Conservation (phyloP, 2,888 invertebrate species). For the Ommatoiulus sabulosus region DNA sequence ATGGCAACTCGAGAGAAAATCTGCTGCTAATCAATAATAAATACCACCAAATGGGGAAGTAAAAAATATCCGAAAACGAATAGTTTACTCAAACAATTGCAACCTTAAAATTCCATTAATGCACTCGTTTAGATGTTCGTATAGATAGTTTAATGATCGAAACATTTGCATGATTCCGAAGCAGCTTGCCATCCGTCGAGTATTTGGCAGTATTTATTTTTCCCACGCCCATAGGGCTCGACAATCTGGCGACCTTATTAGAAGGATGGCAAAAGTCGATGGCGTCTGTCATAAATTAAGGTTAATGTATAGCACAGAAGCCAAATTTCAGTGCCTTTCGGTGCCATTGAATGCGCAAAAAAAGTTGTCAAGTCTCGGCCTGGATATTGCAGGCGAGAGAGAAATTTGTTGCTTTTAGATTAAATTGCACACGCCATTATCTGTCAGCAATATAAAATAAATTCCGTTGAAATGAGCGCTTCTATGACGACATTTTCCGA, state of each 20-base stretch:
- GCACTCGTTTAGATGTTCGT: not conserved
- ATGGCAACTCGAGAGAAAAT: not conserved
- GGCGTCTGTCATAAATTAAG: not conserved
- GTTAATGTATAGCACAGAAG: not conserved
- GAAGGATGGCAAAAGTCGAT: not conserved
- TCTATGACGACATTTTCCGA: not conserved
- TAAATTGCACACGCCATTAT: not conserved
- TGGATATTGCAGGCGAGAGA: not conserved
- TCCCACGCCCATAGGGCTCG: not conserved
- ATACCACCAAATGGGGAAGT: not conserved
- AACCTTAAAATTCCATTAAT: not conserved
- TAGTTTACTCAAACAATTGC: not conserved
- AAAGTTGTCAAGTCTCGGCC: not conserved
- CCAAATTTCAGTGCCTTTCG: not conserved
- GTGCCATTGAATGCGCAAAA: not conserved
- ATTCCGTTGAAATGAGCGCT: not conserved
- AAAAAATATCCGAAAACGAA: not conserved
- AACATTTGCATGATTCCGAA: not conserved
- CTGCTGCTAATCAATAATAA: not conserved
- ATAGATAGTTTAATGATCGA: not conserved
- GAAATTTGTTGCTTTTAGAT: not conserved
- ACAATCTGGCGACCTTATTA: conserved; percentile 9
- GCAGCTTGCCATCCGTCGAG: not conserved
- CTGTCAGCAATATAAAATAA: conserved; percentile 5
- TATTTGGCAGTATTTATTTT: not conserved